A percentile compares a stretch with the other conserved stretches of the same genome.
phyloP scores from a whole-genome alignment of 2,888 invertebrate species.

The Coleophora flavipennella region DNA sequence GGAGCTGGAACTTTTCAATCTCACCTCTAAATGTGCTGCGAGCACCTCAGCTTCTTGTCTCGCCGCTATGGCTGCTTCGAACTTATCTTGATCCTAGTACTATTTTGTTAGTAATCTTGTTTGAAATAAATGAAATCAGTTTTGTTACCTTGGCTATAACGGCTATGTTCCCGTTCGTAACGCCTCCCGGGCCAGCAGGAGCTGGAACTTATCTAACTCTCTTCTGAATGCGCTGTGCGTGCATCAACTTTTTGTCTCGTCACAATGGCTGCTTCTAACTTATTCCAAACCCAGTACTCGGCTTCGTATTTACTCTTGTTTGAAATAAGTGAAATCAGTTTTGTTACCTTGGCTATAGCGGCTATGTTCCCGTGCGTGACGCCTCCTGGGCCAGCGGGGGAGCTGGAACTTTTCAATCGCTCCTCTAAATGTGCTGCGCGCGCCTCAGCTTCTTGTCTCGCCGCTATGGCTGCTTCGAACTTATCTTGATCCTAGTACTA shows the following conservation, averaged over 20 bases:
- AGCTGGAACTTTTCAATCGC: conserved; percentile 53
- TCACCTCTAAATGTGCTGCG: conserved; percentile 84
- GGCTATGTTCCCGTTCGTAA: conserved; percentile 63
- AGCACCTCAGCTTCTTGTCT: conserved; percentile 96
- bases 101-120: too few relatives aligned
- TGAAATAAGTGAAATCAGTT: too few relatives aligned
- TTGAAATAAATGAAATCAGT: too few relatives aligned
- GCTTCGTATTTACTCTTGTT: too few relatives aligned
- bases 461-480: conserved; percentile 81
- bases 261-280: too few relatives aligned
- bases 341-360: conserved; percentile 1
- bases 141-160: conserved; percentile 66
- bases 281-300: too few relatives aligned
- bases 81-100: too few relatives aligned
- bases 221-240: too few relatives aligned
- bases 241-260: too few relatives aligned
- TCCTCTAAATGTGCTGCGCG: conserved; percentile 87
- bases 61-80: conserved; percentile 84
- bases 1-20: conserved; percentile 48
- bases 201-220: too few relatives aligned
- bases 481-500: conserved; percentile 31
- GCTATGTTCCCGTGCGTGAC: conserved; percentile 47
- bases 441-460: conserved; percentile 95
- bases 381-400: conserved; percentile 39
- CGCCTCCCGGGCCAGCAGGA: conserved; percentile 29